Evolutionary conservation across 2,888 invertebrate genomes (phyloP), one percentile per base, ranked within the genome.

Genomic region (Selenia dentaria): DNA sequence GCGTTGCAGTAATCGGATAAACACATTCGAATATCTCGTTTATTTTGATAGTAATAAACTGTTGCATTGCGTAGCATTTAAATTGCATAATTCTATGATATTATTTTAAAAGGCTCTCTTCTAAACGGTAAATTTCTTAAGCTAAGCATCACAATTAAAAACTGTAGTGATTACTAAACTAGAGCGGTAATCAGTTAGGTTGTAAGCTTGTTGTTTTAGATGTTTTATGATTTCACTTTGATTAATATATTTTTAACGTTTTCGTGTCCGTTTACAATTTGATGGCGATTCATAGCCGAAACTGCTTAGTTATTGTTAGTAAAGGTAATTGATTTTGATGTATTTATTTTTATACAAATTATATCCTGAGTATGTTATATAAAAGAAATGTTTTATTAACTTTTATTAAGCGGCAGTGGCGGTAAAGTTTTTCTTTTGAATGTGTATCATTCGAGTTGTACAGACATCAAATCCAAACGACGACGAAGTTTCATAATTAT

Each of bases 31-130:
- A n/a, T n/a, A n/a, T n/a, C n/a, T n/a, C n/a, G 51, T 36, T 59
- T 59, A 35, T 56, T 51, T 18, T 45, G 5, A 16, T 12, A 40
- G 32, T 38, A 58, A 50, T 51, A 38, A 42, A n/a, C n/a, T 48
- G 34, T 50, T 42, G 54, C 54, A 64, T 62, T 64, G 54, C 56
- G 59, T 62, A 64, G 75, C 70, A 75, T 78, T 77, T 78, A 74
- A 66, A 66, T 62, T 69, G 43, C 38, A n/a, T n/a, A n/a, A n/a
- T 58, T 58, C 49, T 50, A 51, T 44, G 25, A 51, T 53, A 49
- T 57, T 43, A 33, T 38, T 41, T 41, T 11, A 8, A 42, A 47
- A 51, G 39, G 50, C 45, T 54, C 48, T 43, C 46, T 48, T 43
- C 24, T 9, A 31, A 35, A 45, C 24, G n/a, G 2, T 25, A 29